Evolutionary conservation across 2,113 vertebrate species (phyloP).

Genomic region (Megaptera novaeangliae): DNA sequence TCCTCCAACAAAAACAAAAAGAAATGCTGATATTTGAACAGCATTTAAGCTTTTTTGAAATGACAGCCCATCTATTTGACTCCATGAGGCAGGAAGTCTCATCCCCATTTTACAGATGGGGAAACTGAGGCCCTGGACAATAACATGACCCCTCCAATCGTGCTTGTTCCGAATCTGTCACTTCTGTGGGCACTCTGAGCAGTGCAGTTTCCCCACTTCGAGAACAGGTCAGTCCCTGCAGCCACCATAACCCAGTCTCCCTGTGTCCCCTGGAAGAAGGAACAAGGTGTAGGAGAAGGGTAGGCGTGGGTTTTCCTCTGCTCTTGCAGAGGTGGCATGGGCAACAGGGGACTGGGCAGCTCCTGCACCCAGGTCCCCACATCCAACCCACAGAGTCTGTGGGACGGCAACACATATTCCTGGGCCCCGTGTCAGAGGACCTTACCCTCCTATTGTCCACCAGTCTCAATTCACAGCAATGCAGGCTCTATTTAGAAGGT

Average conservation of each 20-base stretch:
- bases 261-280: not conserved
- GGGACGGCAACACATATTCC: not conserved
- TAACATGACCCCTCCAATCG: not conserved
- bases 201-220: not conserved
- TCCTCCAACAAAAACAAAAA: not conserved
- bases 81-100: not conserved
- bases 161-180: not conserved
- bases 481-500: not conserved
- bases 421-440: not conserved
- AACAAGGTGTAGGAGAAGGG: not conserved
- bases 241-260: not conserved
- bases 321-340: not conserved
- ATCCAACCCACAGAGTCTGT: not conserved
- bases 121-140: not conserved
- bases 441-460: not conserved
- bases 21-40: not conserved
- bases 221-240: not conserved
- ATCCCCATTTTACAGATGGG: not conserved
- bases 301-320: not conserved
- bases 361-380: not conserved
- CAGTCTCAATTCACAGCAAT: not conserved
- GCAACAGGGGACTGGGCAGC: not conserved
- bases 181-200: not conserved
- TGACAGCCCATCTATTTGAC: not conserved
- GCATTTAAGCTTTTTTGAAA: not conserved